These are phyloP conservation scores for Drosophila punjabiensis DNA, from an alignment of 1,140 invertebrate species.

Conservation along the genomic window DNA sequence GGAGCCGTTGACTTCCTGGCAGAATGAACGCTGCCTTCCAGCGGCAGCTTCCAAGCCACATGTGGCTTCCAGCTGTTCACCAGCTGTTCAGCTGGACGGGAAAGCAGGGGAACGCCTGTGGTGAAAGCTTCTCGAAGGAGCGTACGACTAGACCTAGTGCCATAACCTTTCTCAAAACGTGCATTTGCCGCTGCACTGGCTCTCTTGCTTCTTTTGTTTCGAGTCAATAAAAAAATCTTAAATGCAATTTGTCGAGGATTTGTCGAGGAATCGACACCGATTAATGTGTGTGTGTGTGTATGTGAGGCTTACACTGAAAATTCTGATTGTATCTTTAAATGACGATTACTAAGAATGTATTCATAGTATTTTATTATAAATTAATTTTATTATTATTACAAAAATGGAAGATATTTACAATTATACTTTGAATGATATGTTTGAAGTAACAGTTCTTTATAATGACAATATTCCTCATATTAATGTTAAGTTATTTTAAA, in stretches of 20 bases:
- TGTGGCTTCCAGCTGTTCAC: slow-evolving; percentile 65
- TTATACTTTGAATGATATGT: too few relatives aligned
- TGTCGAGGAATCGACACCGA: not conserved
- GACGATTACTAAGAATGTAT: too few relatives aligned
- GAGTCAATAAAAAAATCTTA: slow-evolving; percentile 41
- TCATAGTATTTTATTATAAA: not conserved
- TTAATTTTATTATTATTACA: not conserved
- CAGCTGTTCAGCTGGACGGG: slow-evolving; percentile 61
- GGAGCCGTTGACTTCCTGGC: slow-evolving; percentile 57
- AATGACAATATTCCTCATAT: too few relatives aligned
- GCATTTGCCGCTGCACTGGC: slow-evolving; percentile 14
- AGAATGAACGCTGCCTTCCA: slow-evolving; percentile 62
- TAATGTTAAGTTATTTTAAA: too few relatives aligned
- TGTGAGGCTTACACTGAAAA: not conserved
- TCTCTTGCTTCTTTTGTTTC: not conserved
- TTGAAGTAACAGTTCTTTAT: too few relatives aligned
- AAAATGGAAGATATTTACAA: not conserved
- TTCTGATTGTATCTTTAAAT: not conserved
- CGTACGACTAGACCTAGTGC: slow-evolving; percentile 1
- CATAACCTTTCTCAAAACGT: slow-evolving; percentile 31
- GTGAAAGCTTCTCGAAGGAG: slow-evolving; percentile 57
- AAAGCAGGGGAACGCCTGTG: slow-evolving; percentile 44
- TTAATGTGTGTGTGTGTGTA: not conserved
- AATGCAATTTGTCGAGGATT: slow-evolving; percentile 29
- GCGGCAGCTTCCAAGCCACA: slow-evolving; percentile 42